These are phyloP conservation scores for Anguilla anguilla DNA, from an alignment of 2,797 vertebrate genomes.

Conservation along the genomic window DNA sequence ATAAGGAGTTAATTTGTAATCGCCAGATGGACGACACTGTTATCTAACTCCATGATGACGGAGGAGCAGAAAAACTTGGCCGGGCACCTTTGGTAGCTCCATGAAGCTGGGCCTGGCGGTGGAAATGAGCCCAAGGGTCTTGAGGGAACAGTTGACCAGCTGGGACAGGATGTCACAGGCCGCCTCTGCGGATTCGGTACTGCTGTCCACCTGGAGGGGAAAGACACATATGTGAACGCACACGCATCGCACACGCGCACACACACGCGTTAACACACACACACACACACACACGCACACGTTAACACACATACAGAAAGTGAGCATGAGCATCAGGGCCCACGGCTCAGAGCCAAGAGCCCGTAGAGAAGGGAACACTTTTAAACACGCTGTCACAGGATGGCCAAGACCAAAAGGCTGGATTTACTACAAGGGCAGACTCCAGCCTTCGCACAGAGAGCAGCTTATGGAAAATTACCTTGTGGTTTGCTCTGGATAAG, in stretches of 20 bases:
- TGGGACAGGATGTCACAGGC: constrained; percentile 97
- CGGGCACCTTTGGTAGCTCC: constrained; percentile 94
- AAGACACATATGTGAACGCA: not conserved
- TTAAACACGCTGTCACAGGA: too few relatives aligned
- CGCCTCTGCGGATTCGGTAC: constrained; percentile 95
- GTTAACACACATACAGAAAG: too few relatives aligned
- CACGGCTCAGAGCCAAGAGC: too few relatives aligned
- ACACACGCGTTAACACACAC: not conserved
- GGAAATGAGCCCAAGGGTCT: constrained; percentile 97
- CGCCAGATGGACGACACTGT: not conserved
- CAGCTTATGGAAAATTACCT: too few relatives aligned
- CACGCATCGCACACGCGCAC: constrained; percentile 2
- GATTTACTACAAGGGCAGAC: too few relatives aligned
- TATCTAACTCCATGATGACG: not conserved
- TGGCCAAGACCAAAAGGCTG: too few relatives aligned
- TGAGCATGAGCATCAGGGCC: too few relatives aligned
- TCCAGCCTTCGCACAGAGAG: too few relatives aligned
- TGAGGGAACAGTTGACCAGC: constrained; percentile 96
- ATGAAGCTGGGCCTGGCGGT: constrained; percentile 98
- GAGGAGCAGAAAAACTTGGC: not conserved
- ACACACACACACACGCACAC: not conserved
- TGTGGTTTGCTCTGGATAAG: too few relatives aligned
- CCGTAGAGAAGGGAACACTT: too few relatives aligned
- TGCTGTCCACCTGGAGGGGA: constrained; percentile 90
- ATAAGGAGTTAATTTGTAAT: not conserved